Evolutionary conservation across 2,888 invertebrate genomes (phyloP).

Genomic region (Yponomeuta cagnagella): DNA sequence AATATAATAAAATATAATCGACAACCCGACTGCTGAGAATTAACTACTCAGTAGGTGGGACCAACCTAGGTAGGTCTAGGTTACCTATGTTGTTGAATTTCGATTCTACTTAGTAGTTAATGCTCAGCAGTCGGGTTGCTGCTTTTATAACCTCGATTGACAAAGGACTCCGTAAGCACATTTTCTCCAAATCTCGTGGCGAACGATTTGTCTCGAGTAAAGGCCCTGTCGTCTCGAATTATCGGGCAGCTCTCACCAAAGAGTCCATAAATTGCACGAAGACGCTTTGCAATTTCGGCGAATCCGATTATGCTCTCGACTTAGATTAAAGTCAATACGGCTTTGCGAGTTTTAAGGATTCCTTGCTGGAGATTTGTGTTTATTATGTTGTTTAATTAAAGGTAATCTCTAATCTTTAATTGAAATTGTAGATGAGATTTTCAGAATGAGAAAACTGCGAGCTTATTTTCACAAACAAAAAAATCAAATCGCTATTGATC

Average conservation of each 20-base stretch:
- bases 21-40: no score
- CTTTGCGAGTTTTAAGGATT: slow-evolving; percentile 14
- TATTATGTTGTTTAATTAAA: slow-evolving; percentile 2
- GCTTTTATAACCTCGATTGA: no score
- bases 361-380: not conserved
- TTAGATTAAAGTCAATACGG: slow-evolving; percentile 33
- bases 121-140: no score
- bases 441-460: not conserved
- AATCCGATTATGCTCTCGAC: slow-evolving; percentile 38
- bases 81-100: no score
- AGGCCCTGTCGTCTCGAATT: slow-evolving; percentile 14
- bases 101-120: no score
- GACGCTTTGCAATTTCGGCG: slow-evolving; percentile 31
- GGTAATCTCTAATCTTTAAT: not conserved
- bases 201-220: not conserved
- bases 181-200: not conserved
- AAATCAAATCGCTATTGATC: no score
- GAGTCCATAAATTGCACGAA: slow-evolving; percentile 37
- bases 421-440: not conserved
- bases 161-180: not conserved
- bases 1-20: no score
- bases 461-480: no score
- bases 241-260: slow-evolving; percentile 8
- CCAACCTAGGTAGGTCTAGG: no score
- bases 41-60: no score